Evolutionary conservation across 2,888 invertebrate species (phyloP).

Genomic region (Crematogaster levior): DNA sequence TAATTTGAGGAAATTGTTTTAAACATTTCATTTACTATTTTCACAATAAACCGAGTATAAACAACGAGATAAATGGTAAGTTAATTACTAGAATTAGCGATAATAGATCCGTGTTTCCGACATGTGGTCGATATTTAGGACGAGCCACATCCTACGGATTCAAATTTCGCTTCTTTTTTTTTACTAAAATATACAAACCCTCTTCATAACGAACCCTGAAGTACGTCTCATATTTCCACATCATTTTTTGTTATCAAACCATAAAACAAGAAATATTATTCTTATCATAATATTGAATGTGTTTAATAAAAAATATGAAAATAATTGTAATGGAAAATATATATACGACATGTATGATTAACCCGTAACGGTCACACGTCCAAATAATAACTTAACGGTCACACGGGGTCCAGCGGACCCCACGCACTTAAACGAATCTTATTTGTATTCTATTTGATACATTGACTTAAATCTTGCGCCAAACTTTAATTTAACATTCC

Average conservation of each 20-base stretch:
- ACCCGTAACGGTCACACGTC: no score
- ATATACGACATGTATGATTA: no score
- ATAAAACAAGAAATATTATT: not conserved
- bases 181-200: conserved; percentile 77
- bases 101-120: conserved; percentile 66
- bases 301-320: not conserved
- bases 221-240: not conserved
- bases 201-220: conserved; percentile 70
- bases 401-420: no score
- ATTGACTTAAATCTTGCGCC: no score
- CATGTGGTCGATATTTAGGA: conserved; percentile 72
- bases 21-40: not conserved
- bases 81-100: conserved; percentile 80
- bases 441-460: no score
- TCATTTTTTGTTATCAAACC: conserved; percentile 4
- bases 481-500: no score
- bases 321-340: not conserved
- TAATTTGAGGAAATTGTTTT: not conserved
- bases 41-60: not conserved
- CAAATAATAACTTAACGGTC: no score
- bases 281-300: not conserved
- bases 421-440: no score
- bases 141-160: conserved; percentile 53
- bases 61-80: conserved; percentile 49
- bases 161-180: conserved; percentile 70